Conservation (phyloP, 2,113 vertebrate species). For the Crotophaga sulcirostris region DNA sequence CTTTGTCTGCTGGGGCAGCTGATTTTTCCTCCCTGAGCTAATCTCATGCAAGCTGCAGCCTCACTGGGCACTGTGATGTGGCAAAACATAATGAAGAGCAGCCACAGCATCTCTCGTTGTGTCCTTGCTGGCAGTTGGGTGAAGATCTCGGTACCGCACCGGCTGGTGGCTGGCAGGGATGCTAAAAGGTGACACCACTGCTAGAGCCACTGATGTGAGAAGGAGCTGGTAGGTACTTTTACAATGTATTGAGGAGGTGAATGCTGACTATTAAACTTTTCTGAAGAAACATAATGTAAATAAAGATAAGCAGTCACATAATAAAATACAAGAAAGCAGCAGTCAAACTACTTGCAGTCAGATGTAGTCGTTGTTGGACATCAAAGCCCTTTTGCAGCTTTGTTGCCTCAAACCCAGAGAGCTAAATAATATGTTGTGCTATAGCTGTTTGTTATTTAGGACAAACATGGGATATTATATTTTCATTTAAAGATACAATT, state of each 20-base stretch:
- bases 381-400: conserved; percentile 6
- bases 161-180: not conserved
- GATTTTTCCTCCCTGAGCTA: not conserved
- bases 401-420: not conserved
- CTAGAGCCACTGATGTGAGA: not conserved
- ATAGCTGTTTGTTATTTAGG: not conserved
- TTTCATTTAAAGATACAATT: conserved; percentile 7
- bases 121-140: not conserved
- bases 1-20: not conserved
- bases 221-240: not conserved
- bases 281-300: not conserved
- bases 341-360: not conserved
- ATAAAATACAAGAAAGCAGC: not conserved
- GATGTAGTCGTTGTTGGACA: not conserved
- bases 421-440: not conserved
- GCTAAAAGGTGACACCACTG: not conserved
- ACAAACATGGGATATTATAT: not conserved
- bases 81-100: not conserved
- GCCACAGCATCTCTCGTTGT: not conserved
- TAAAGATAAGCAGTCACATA: not conserved
- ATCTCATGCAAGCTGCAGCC: not conserved
- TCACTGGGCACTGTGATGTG: not conserved
- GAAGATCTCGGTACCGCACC: not conserved
- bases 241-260: not conserved
- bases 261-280: not conserved